Conservation (phyloP, 2,113 vertebrate genomes). For the Arothron firmamentum region DNA sequence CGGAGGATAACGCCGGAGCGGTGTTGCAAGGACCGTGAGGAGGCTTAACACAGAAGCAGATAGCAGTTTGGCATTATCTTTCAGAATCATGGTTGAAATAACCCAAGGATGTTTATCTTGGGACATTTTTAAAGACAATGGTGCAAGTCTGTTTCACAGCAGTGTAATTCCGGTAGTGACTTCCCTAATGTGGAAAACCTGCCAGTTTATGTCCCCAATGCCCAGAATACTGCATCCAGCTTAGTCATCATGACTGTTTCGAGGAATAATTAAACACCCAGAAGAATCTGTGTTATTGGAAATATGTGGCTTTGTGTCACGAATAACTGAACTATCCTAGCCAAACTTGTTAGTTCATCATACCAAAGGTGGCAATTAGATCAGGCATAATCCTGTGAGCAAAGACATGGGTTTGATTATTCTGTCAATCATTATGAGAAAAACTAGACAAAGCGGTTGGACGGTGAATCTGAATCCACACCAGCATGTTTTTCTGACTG, state of each 20-base stretch:
- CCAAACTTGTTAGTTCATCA: constrained; percentile 15
- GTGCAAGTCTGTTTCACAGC: not conserved
- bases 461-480: too few species aligned
- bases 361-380: not conserved
- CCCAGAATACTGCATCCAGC: constrained; percentile 21
- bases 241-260: constrained; percentile 54
- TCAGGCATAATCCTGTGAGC: not conserved
- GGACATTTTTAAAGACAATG: not conserved
- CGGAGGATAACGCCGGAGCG: not conserved
- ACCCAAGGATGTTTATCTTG: not conserved
- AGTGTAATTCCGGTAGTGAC: not conserved
- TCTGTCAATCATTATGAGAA: not conserved
- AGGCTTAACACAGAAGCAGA: too few species aligned
- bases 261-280: not conserved
- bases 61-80: not conserved
- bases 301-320: too few species aligned
- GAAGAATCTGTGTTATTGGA: not conserved
- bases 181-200: constrained; percentile 4
- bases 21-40: too few species aligned
- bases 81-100: not conserved
- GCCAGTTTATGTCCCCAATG: constrained; percentile 1
- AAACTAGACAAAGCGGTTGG: too few species aligned
- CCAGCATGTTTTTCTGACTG: too few species aligned
- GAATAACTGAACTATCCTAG: constrained; percentile 6
- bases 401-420: not conserved